These are phyloP conservation scores for Anorthoa munda DNA, from an alignment of 2,888 invertebrate species.

Conservation along the genomic window DNA sequence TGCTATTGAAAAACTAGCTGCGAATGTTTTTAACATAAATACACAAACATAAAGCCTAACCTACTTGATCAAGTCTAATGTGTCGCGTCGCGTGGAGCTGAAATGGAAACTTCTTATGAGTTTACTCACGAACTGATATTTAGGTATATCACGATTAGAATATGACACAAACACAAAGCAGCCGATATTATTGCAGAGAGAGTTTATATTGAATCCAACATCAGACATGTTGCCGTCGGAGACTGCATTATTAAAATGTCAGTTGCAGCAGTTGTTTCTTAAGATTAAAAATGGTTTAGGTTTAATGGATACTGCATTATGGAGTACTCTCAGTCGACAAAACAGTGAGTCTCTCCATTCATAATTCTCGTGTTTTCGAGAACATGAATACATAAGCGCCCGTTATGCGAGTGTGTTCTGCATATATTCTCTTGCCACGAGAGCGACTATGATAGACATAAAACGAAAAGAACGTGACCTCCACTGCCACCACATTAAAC, in stretches of 20 bases:
- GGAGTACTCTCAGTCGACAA: constrained; percentile 9
- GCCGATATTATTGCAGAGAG: not conserved
- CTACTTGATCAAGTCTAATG: not conserved
- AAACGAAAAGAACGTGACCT: too few relatives aligned
- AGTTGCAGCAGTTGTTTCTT: constrained; percentile 22
- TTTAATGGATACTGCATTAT: constrained; percentile 23
- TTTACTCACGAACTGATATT: not conserved
- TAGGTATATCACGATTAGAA: not conserved
- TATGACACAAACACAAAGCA: not conserved
- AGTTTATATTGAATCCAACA: not conserved
- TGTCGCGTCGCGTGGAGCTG: not conserved
- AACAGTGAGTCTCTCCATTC: constrained; percentile 28
- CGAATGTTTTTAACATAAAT: too few relatives aligned
- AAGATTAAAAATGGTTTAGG: too few relatives aligned
- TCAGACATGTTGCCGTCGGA: not conserved
- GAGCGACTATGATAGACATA: constrained; percentile 24
- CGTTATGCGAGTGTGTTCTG: constrained; percentile 2
- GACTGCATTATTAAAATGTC: constrained; percentile 21
- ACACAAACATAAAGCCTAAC: not conserved
- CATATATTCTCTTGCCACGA: not conserved
- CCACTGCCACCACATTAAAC: not conserved
- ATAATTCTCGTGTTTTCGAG: constrained; percentile 35
- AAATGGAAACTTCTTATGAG: not conserved
- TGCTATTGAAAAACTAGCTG: not conserved
- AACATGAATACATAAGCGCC: constrained; percentile 48